Percentiles rank a stretch among this genome's conserved stretches.
Conservation (phyloP, 2,797 vertebrate genomes). For the Squalus acanthias region DNA sequence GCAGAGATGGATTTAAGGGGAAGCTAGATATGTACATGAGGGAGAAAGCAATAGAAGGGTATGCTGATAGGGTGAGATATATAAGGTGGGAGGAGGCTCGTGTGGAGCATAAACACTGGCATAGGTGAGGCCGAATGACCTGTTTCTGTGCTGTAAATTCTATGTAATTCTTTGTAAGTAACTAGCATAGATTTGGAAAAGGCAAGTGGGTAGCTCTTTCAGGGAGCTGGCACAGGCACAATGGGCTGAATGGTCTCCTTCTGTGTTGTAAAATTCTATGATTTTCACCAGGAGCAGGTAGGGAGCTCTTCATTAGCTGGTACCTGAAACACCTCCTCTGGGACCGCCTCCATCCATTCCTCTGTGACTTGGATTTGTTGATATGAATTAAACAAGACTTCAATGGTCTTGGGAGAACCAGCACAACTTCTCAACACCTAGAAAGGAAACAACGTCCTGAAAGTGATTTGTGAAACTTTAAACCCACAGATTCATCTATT, state of each 20-base stretch:
- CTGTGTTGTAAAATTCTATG: neutral
- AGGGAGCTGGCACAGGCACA: neutral
- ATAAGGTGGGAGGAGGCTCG: neutral
- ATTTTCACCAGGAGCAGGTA: neutral
- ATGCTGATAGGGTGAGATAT: neutral
- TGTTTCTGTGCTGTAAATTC: neutral
- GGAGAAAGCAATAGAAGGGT: neutral
- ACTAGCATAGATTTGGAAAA: neutral
- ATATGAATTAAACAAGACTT: constrained; percentile 65
- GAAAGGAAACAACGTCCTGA: neutral
- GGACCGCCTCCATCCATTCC: constrained; percentile 54
- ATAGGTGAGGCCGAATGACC: neutral
- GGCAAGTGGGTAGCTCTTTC: neutral
- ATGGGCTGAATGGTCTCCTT: no score
- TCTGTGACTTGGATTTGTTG: constrained; percentile 48
- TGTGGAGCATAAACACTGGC: neutral
- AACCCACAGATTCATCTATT: neutral
- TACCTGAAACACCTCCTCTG: constrained; percentile 56
- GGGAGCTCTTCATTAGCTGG: neutral
- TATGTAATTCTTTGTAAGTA: neutral
- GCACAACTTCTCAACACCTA: constrained; percentile 61
- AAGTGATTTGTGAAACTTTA: neutral
- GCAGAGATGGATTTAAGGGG: neutral
- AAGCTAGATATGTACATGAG: no score
- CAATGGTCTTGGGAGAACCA: constrained; percentile 45